phyloP scores from a whole-genome alignment of 2,113 vertebrate genomes.

The Epinephelus moara region DNA sequence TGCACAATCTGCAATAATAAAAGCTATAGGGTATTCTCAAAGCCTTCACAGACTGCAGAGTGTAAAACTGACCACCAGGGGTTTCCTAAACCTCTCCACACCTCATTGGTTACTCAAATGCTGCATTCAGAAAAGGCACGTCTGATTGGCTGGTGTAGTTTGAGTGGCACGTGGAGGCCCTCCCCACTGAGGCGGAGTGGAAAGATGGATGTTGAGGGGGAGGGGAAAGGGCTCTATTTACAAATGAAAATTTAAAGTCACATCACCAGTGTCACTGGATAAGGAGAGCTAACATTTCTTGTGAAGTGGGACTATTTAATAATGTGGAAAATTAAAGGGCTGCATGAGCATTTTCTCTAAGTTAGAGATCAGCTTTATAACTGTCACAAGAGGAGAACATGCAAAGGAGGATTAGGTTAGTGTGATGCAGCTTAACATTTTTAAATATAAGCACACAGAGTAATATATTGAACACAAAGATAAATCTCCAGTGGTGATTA shows the following conservation, averaged over 20 bases:
- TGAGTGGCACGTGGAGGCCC: slow-evolving; percentile 39
- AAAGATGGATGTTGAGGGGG: slow-evolving; percentile 29
- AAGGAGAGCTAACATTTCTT: background rate
- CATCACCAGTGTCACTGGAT: background rate
- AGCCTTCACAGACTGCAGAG: slow-evolving; percentile 40
- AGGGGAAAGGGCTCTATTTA: slow-evolving; percentile 65
- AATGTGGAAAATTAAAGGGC: background rate
- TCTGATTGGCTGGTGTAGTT: slow-evolving; percentile 65
- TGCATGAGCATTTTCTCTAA: background rate
- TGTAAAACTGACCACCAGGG: slow-evolving; percentile 52
- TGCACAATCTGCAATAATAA: slow-evolving; percentile 41
- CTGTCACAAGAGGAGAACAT: slow-evolving; percentile 4
- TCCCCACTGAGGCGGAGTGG: slow-evolving; percentile 10
- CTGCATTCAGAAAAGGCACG: slow-evolving; percentile 63
- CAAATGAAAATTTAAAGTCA: slow-evolving; percentile 68
- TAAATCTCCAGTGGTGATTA: background rate
- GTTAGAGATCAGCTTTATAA: background rate
- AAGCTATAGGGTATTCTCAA: slow-evolving; percentile 20
- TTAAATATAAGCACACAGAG: background rate
- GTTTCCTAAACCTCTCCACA: slow-evolving; percentile 25
- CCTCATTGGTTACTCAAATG: slow-evolving; percentile 72
- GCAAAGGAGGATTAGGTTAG: background rate
- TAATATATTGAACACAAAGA: background rate
- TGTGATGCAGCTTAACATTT: background rate
- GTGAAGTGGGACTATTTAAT: background rate